Conservation (phyloP, 2,113 vertebrate species). For the Dunckerocampus dactyliophorus region DNA sequence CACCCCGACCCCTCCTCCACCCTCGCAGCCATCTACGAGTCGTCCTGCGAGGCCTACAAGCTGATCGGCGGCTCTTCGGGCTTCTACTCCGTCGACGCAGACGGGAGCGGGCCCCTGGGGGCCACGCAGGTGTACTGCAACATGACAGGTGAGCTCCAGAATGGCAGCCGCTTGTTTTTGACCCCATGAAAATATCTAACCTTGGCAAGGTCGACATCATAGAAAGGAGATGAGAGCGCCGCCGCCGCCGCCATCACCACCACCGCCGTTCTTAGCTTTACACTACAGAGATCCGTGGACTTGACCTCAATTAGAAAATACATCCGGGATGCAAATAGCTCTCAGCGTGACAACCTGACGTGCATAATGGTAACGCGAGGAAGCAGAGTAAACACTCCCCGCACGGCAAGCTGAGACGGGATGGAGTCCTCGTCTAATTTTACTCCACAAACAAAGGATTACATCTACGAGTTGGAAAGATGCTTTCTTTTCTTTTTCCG, state of each 20-base stretch:
- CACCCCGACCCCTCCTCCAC: conserved; percentile 7
- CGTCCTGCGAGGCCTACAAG: conserved; percentile 90
- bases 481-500: background rate
- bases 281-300: conserved; percentile 27
- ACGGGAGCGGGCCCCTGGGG: conserved; percentile 88
- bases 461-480: background rate
- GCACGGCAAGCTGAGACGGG: conserved; percentile 23
- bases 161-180: background rate
- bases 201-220: background rate
- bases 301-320: conserved; percentile 66
- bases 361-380: conserved; percentile 46
- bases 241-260: background rate
- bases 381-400: conserved; percentile 41
- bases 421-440: conserved; percentile 21
- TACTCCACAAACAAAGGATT: conserved; percentile 8
- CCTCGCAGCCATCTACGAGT: conserved; percentile 84
- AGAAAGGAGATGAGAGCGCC: background rate
- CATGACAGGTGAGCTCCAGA: conserved; percentile 83
- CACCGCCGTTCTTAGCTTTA: background rate
- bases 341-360: conserved; percentile 44
- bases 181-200: background rate
- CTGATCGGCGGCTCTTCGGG: conserved; percentile 85
- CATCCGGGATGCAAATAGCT: conserved; percentile 64
- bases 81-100: conserved; percentile 89
- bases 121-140: conserved; percentile 90